Percentiles rank a stretch among this genome's conserved stretches.
These are phyloP conservation scores for Drosophila rellima DNA, from an alignment of 2,888 invertebrate genomes.

Conservation along the genomic window DNA sequence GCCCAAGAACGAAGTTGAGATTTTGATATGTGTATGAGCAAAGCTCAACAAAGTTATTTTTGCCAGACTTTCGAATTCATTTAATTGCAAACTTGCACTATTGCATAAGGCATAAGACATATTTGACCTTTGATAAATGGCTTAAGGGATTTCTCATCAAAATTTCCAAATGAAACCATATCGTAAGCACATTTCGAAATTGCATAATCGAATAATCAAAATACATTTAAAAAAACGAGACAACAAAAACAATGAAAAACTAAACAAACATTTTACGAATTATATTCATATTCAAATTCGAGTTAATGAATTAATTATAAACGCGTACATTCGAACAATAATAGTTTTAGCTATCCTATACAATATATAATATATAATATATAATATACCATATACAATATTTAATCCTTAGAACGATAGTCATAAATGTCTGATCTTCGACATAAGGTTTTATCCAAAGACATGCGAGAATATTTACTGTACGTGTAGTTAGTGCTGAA, in stretches of 20 bases:
- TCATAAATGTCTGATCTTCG: constrained; percentile 49
- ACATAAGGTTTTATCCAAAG: constrained; percentile 39
- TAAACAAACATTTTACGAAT: constrained; percentile 33
- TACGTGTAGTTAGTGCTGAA: constrained; percentile 69
- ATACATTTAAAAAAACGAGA: constrained; percentile 46
- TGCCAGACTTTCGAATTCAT: constrained; percentile 32
- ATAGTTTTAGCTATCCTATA: constrained; percentile 71
- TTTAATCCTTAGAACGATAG: constrained; percentile 14
- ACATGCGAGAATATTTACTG: constrained; percentile 47
- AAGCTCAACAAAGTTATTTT: constrained; percentile 57
- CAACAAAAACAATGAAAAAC: constrained; percentile 5
- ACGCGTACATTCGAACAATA: constrained; percentile 74
- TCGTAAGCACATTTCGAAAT: constrained; percentile 48
- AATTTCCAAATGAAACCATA: constrained; percentile 27
- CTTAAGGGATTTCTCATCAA: not conserved
- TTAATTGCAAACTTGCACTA: constrained; percentile 36
- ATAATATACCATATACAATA: constrained; percentile 24
- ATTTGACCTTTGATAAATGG: not conserved
- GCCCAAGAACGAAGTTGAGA: constrained; percentile 25
- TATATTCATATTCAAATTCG: constrained; percentile 55
- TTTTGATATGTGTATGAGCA: constrained; percentile 35
- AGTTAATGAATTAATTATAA: constrained; percentile 28
- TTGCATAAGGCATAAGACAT: constrained; percentile 6
- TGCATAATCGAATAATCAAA: constrained; percentile 63
- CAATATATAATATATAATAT: constrained; percentile 21